These are phyloP conservation scores for Cirrhinus molitorella DNA, from an alignment of 2,797 vertebrate species.

Conservation along the genomic window DNA sequence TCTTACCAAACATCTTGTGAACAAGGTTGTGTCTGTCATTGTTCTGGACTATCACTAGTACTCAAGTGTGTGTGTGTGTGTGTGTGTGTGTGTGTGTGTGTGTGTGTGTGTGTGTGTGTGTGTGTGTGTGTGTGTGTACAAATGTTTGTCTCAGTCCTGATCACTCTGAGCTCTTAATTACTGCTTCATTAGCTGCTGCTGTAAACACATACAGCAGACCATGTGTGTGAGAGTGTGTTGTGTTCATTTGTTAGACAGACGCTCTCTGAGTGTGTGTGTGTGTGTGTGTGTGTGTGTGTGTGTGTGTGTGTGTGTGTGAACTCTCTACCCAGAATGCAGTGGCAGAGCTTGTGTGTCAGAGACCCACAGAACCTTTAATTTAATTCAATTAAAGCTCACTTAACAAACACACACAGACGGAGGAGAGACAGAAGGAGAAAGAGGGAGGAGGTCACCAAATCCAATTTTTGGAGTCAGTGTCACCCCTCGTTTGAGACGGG, in stretches of 20 bases:
- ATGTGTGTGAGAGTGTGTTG: conserved; percentile 3
- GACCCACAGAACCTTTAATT: conserved; percentile 45
- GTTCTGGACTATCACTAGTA: too few species aligned
- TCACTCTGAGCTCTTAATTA: conserved; percentile 34
- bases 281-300: neutral
- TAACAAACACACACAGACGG: conserved; percentile 75
- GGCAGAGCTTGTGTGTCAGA: conserved; percentile 69
- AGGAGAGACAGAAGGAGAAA: conserved; percentile 37
- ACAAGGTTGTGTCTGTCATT: too few species aligned
- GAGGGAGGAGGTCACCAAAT: conserved; percentile 37
- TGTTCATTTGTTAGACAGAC: neutral
- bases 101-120: neutral
- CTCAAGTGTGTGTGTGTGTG: neutral
- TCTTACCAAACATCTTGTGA: too few species aligned
- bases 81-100: neutral
- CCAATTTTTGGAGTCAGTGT: conserved; percentile 45
- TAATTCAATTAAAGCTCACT: conserved; percentile 84
- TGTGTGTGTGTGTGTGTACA: conserved; percentile 16
- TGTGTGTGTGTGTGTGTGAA: conserved; percentile 35
- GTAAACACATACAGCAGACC: conserved; percentile 14
- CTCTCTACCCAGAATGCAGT: conserved; percentile 66
- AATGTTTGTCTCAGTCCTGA: conserved; percentile 24
- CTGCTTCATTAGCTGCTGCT: conserved; percentile 27
- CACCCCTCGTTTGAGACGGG: neutral
- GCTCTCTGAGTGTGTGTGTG: neutral